Base-by-base conservation (phyloP, 2,113 vertebrate genomes). In the Phycodurus eques region DNA sequence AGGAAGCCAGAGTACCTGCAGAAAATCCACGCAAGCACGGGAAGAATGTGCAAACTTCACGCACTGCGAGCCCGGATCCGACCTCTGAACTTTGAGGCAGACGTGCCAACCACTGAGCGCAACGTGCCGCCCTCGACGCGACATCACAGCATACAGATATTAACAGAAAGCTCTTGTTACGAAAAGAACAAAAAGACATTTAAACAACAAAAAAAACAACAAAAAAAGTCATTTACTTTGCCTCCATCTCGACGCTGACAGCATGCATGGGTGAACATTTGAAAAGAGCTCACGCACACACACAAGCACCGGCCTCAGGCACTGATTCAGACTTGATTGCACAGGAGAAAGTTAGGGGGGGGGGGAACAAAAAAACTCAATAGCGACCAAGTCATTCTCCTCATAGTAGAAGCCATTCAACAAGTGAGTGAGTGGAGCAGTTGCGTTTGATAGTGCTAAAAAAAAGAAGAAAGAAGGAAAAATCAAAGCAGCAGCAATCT, bases 251-350 rank as follows among this genome's bases (percentile, higher is more conserved):
- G 73, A 93, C 93, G 72, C 93, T 93, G 90, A 92, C 94, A 94
- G 95, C 96, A 94, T 95, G 96, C 95, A 95, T 96, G 95, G 96
- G 87, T 97, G 95, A 96, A 94, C 95, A 96, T 96, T 95, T 93
- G 94, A 97, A 98, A 97, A 95, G 95, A 95, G 95, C 95, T 95
- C 94, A 35, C 31, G 17, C 33, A 62, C 14, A 39, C 33, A 22
- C 20, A n/a, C 66, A 93, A 94, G 88, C 93, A 93, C 94, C 89
- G 92, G 93, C 96, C 95, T 64, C 85, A 87, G 96, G 96, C 95
- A 85, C 86, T 93, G 95, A 96, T 95, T 94, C 94, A 94, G 95
- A 94, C 94, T 94, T 94, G 96, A 97, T 94, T 95, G 95, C 31
- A 56, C 14, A 31, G 95, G 95, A 94, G 93, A 95, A 95, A 93